Conservation (phyloP, 2,113 vertebrate genomes). For the sheep (Ovis aries) region DNA sequence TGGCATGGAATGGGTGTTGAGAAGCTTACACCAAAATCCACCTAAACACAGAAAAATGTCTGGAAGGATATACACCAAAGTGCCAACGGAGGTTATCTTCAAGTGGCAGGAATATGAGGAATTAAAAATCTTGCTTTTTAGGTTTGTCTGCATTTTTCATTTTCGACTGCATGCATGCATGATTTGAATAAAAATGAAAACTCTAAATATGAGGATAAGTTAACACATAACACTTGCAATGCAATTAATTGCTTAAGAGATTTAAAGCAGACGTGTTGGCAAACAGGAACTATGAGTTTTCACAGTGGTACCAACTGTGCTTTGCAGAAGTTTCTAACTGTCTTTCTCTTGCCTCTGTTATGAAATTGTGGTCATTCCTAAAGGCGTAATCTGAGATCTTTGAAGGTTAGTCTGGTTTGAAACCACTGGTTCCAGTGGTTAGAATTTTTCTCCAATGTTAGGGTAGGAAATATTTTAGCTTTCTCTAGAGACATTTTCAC, state of each 20-base stretch:
- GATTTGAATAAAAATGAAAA: constrained; percentile 1
- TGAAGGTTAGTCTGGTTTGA: background rate
- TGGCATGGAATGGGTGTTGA: background rate
- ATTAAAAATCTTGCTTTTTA: background rate
- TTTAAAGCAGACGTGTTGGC: background rate
- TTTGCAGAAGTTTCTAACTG: background rate
- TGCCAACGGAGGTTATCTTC: background rate
- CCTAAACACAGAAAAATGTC: background rate
- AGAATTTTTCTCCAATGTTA: background rate
- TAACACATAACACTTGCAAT: background rate
- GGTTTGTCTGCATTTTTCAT: background rate
- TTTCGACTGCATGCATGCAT: background rate
- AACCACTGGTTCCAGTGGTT: background rate
- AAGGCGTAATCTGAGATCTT: background rate
- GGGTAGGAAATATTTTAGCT: background rate
- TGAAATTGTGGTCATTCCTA: background rate
- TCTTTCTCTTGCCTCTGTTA: background rate
- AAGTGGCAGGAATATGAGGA: background rate
- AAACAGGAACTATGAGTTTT: constrained; percentile 36
- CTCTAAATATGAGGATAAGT: background rate
- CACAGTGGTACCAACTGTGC: background rate
- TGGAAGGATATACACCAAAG: background rate
- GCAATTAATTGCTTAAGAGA: background rate
- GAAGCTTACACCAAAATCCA: background rate
- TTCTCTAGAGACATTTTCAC: background rate